phyloP scores from a whole-genome alignment of 2,888 invertebrate genomes.

The Halocaridina rubra region DNA sequence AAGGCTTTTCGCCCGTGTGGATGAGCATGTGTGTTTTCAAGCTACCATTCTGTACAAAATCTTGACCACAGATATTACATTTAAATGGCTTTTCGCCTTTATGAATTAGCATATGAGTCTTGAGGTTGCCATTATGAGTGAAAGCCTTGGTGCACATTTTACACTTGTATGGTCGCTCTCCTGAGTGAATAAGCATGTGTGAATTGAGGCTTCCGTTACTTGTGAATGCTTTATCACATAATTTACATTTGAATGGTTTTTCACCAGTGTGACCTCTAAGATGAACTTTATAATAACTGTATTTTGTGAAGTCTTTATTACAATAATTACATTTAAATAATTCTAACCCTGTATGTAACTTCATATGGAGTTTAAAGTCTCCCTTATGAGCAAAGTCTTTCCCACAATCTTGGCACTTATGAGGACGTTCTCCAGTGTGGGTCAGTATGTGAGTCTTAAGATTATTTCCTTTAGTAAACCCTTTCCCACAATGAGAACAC shows the following conservation, averaged over 20 bases:
- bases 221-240: not conserved
- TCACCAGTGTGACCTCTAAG: not conserved
- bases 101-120: slow-evolving; percentile 10
- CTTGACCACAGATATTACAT: not conserved
- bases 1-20: slow-evolving; percentile 3
- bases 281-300: not conserved
- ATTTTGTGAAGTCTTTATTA: not conserved
- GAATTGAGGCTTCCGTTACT: not conserved
- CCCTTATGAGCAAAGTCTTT: not conserved
- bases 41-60: not conserved
- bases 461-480: not conserved
- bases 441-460: not conserved
- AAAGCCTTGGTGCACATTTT: not conserved
- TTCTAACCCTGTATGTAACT: not conserved
- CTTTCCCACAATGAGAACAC: not conserved
- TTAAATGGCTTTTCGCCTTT: not conserved
- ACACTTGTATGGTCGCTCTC: slow-evolving; percentile 1
- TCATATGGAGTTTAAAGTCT: not conserved
- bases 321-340: slow-evolving; percentile 5
- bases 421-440: not conserved
- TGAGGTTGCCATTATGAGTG: not conserved
- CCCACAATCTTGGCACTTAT: not conserved
- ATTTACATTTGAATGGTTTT: not conserved
- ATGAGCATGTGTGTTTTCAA: not conserved
- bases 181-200: slow-evolving; percentile 5